phyloP scores from a whole-genome alignment of 2,888 invertebrate species.

The Agrochola lota region DNA sequence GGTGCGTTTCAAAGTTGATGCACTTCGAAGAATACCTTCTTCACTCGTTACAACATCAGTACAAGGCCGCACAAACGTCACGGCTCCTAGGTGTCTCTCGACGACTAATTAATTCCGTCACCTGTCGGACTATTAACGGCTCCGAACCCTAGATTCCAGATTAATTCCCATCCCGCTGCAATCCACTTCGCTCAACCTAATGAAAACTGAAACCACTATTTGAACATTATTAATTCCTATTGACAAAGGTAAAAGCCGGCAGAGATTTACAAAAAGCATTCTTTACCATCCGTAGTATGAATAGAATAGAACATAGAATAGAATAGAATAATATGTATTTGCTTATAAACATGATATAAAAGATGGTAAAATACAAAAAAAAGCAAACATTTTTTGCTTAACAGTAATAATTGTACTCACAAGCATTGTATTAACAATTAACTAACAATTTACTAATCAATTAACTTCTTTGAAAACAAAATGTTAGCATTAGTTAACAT shows the following conservation, averaged over 20 bases:
- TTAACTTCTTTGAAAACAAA: too few relatives aligned
- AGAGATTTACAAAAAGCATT: slow-evolving; percentile 37
- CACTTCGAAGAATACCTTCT: too few relatives aligned
- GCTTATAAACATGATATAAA: too few relatives aligned
- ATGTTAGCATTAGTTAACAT: too few relatives aligned
- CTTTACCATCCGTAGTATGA: slow-evolving; percentile 32
- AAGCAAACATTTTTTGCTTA: too few relatives aligned
- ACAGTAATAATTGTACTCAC: too few relatives aligned
- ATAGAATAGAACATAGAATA: too few relatives aligned
- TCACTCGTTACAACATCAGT: neutral
- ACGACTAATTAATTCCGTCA: slow-evolving; percentile 45
- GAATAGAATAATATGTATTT: too few relatives aligned
- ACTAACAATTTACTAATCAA: too few relatives aligned
- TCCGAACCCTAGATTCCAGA: slow-evolving; percentile 17
- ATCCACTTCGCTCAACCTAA: slow-evolving; percentile 26
- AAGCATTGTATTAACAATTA: too few relatives aligned
- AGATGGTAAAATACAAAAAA: too few relatives aligned
- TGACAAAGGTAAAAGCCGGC: slow-evolving; percentile 16
- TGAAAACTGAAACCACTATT: slow-evolving; percentile 38
- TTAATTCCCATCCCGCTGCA: slow-evolving; percentile 25
- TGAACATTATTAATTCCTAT: slow-evolving; percentile 32
- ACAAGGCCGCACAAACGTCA: neutral
- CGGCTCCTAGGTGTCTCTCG: slow-evolving; percentile 3
- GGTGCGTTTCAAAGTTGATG: too few relatives aligned
- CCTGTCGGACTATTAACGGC: slow-evolving; percentile 40